Conservation (phyloP, 1,140 invertebrate species). For the Yoshiicerus persimilis region DNA sequence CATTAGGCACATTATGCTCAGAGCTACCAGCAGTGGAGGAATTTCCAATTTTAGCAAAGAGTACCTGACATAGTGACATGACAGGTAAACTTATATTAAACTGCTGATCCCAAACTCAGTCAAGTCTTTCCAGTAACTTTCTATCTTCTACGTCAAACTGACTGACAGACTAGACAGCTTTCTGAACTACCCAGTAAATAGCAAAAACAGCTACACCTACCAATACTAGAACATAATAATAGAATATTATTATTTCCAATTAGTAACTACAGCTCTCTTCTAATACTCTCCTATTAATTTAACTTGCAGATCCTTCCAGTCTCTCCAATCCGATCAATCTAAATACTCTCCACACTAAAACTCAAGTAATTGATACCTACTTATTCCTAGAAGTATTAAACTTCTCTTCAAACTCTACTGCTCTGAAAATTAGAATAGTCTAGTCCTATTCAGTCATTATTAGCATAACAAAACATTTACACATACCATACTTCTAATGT, state of each 20-base stretch:
- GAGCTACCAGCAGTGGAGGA: neutral
- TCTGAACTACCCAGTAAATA: neutral
- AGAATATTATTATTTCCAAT: neutral
- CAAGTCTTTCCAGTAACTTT: neutral
- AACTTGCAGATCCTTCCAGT: neutral
- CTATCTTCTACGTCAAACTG: neutral
- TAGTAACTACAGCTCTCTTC: neutral
- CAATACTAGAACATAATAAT: neutral
- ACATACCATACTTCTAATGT: too few species aligned
- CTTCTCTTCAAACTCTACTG: neutral
- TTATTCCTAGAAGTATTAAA: neutral
- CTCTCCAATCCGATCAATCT: neutral
- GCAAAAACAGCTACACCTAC: too few species aligned
- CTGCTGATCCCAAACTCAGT: neutral
- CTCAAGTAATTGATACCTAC: neutral
- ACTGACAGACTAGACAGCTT: neutral
- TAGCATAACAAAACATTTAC: too few species aligned
- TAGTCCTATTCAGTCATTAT: too few species aligned
- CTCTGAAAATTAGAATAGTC: too few species aligned
- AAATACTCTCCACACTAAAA: neutral
- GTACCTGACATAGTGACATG: neutral
- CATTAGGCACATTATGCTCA: neutral
- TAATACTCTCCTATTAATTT: neutral
- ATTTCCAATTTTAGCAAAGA: neutral
- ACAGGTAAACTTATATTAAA: conserved; percentile 26